Evolutionary conservation across 2,888 invertebrate species (phyloP).

Genomic region (Abrostola triplasia): DNA sequence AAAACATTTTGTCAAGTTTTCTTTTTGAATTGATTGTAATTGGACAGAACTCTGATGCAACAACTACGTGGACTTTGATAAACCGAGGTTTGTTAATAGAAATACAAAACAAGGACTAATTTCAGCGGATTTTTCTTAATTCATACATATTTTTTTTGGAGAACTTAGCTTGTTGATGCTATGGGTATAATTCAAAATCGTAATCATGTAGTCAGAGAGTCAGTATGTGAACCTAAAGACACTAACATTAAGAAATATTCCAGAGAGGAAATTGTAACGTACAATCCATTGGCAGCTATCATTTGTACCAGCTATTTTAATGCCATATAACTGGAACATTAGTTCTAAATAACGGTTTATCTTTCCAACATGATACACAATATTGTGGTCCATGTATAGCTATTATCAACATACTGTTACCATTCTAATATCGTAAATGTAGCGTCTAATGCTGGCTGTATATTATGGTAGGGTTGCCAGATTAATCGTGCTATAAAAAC

Average conservation of each 20-base stretch:
- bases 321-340: conserved; percentile 1
- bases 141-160: no score
- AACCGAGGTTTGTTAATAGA: no score
- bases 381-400: conserved; percentile 2
- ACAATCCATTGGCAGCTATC: not conserved
- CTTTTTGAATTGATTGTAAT: conserved; percentile 14
- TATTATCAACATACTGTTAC: conserved; percentile 8
- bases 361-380: conserved; percentile 5
- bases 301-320: not conserved
- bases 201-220: no score
- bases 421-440: conserved; percentile 13
- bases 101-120: no score
- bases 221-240: no score
- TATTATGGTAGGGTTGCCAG: conserved; percentile 7
- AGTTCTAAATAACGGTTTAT: conserved; percentile 4
- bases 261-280: not conserved
- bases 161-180: no score
- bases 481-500: conserved; percentile 4
- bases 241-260: not conserved
- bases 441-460: conserved; percentile 17
- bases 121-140: no score
- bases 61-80: not conserved
- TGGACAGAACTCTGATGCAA: conserved; percentile 17
- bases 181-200: no score
- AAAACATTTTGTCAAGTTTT: conserved; percentile 33